Conservation (phyloP, 2,113 vertebrate species). For the Dipodomys merriami region DNA sequence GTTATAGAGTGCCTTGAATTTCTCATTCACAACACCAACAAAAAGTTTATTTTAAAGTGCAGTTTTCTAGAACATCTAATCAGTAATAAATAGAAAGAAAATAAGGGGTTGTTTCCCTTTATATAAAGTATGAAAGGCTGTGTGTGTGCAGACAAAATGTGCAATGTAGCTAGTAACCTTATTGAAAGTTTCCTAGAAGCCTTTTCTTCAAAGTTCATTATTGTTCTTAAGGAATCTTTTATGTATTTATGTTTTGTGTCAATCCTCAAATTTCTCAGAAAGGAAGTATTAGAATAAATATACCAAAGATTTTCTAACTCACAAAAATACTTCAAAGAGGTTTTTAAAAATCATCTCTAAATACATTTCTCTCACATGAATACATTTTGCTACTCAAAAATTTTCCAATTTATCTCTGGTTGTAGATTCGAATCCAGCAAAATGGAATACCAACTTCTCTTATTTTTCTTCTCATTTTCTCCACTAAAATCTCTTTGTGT, state of each 20-base stretch:
- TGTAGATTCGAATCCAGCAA: conserved; percentile 23
- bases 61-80: conserved; percentile 52
- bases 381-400: conserved; percentile 20
- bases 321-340: conserved; percentile 17
- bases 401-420: conserved; percentile 19
- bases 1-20: conserved; percentile 41
- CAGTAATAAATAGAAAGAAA: conserved; percentile 43
- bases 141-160: background rate
- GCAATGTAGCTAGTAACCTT: background rate
- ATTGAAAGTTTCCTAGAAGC: conserved; percentile 36
- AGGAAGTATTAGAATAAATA: conserved; percentile 59
- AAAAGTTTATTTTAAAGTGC: conserved; percentile 27
- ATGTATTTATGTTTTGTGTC: conserved; percentile 37
- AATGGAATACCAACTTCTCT: conserved; percentile 40
- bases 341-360: conserved; percentile 32
- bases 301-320: conserved; percentile 19
- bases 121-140: conserved; percentile 39
- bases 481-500: conserved; percentile 57
- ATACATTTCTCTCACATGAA: conserved; percentile 21
- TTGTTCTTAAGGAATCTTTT: conserved; percentile 43
- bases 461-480: background rate
- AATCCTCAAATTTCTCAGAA: conserved; percentile 48
- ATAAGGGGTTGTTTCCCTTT: conserved; percentile 38
- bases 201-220: conserved; percentile 12
- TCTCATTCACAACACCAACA: conserved; percentile 30